These are phyloP conservation scores for Todiramphus chloris DNA, from an alignment of 2,113 vertebrate genomes.

Conservation along the genomic window DNA sequence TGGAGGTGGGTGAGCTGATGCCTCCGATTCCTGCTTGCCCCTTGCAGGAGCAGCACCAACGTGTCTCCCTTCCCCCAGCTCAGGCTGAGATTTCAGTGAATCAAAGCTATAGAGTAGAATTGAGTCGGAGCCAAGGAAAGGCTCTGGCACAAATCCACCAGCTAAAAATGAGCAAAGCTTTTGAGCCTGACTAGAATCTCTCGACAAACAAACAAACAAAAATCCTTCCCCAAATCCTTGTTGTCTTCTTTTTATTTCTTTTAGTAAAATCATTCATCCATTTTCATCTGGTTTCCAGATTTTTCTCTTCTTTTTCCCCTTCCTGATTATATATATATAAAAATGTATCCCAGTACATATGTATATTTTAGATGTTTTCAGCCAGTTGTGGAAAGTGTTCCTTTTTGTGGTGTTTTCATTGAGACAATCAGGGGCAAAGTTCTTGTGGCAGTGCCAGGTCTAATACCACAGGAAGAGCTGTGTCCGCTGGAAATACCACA, in stretches of 20 bases:
- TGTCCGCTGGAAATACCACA: conserved; percentile 68
- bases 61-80: conserved; percentile 27
- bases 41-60: neutral
- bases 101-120: conserved; percentile 45
- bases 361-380: conserved; percentile 19
- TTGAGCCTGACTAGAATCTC: conserved; percentile 52
- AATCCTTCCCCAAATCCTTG: neutral
- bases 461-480: conserved; percentile 71
- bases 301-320: neutral
- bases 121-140: conserved; percentile 54
- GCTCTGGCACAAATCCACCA: conserved; percentile 42
- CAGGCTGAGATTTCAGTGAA: conserved; percentile 12
- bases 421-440: conserved; percentile 72
- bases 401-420: conserved; percentile 62
- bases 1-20: neutral
- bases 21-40: neutral
- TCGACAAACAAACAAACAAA: conserved; percentile 45
- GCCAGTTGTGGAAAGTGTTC: conserved; percentile 19
- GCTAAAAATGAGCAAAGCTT: conserved; percentile 60
- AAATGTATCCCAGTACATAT: neutral
- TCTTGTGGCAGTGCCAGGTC: conserved; percentile 68
- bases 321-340: neutral
- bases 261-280: neutral
- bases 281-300: neutral
- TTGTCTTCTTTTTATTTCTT: neutral